Base-by-base conservation (phyloP, 2,113 vertebrate species). In the Struthidea cinerea region DNA sequence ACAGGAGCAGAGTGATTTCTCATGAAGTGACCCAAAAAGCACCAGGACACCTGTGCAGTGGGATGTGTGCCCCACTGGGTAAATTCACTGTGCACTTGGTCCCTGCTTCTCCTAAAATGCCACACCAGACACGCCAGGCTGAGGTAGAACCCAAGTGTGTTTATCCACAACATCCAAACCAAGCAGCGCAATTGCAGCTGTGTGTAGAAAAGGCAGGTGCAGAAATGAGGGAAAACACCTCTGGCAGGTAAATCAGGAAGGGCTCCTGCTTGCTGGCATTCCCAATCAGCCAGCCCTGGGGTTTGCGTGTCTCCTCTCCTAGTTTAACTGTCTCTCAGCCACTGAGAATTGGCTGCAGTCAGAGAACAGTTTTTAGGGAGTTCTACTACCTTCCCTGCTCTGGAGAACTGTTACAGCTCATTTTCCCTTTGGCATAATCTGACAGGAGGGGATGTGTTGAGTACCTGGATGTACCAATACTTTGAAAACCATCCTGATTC, bases 151-250 rank as follows among this genome's bases (percentile, higher is more conserved):
- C 47, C 44, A 8, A 11, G 22, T 7, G 24, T 96, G 83, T 93
- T 90, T 89, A 90, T 86, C 57, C 83, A 59, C 30, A 94, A 96
- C 95, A 92, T 53, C 90, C 83, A 65, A 61, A 39, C 8, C 19
- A 23, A 47, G 75, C 70, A 83, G 76, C 59, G 42, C 53, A 27
- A 13, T 22, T 82, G 68, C 75, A 88, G 59, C 9, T 90, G 89
- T 94, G 91, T 86, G 32, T 70, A 24, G 24, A 73, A 92, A 83
- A 70, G 71, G 17, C 92, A 93, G 94, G 71, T 94, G 90, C 68
- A 86, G 73, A 69, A 93, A 65, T 8, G 19, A 59, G 59, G 79
- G 84, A 46, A 39, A 77, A 21, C 63, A 59, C 35, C 50, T 47
- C 18, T 8, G 2, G 15, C 57, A 33, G 53, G 60, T 79, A n/a